Conservation (phyloP, 2,888 invertebrate species). For the Theretra japonica region DNA sequence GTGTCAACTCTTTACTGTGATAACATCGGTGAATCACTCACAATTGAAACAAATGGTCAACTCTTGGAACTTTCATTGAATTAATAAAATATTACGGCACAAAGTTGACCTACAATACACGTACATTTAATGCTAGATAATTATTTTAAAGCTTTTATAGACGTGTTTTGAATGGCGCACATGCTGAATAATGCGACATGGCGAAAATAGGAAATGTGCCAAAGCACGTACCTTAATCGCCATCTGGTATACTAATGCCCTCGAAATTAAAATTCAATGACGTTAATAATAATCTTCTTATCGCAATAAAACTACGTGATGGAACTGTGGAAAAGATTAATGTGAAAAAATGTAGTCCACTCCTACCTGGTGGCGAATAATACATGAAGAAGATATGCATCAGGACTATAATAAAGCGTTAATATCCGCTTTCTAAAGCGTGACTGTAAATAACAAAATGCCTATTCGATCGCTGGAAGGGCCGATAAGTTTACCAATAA, state of each 20-base stretch:
- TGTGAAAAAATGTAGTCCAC: neutral
- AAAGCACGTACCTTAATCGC: neutral
- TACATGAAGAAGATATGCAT: conserved; percentile 46
- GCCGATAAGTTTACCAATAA: conserved; percentile 59
- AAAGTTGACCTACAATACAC: neutral
- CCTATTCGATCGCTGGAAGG: conserved; percentile 43
- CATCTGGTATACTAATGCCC: neutral
- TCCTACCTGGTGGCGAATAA: neutral
- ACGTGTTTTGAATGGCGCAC: neutral
- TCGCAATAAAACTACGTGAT: neutral
- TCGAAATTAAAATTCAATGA: neutral
- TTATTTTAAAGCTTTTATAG: neutral
- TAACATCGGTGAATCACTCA: conserved; percentile 56
- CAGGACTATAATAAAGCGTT: conserved; percentile 52
- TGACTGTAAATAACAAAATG: conserved; percentile 64
- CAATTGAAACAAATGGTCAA: conserved; percentile 64
- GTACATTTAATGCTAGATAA: neutral
- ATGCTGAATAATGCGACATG: neutral
- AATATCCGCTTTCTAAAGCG: conserved; percentile 64
- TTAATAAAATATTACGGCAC: neutral
- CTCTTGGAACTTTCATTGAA: conserved; percentile 50
- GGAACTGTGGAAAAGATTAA: neutral
- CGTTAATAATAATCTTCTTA: neutral
- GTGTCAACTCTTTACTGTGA: conserved; percentile 32
- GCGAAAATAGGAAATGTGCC: neutral